A percentile compares a stretch with the other conserved stretches of the same genome.
Evolutionary conservation across 2,113 vertebrate species (phyloP).

Genomic region (Channa maculata): DNA sequence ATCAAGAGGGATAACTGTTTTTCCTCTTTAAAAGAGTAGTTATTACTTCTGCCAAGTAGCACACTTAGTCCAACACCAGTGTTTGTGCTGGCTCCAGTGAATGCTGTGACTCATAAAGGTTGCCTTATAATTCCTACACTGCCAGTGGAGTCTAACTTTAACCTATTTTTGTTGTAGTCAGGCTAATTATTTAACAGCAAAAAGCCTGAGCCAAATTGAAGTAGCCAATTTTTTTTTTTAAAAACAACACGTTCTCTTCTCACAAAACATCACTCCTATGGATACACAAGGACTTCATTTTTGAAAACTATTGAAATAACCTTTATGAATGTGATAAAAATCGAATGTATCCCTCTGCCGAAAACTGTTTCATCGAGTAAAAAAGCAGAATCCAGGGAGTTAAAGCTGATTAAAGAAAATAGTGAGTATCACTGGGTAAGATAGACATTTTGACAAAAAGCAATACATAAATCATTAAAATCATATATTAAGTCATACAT

Average conservation of each 20-base stretch:
- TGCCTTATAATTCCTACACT: constrained; percentile 57
- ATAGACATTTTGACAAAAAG: background rate
- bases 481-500: background rate
- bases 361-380: background rate
- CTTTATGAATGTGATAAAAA: background rate
- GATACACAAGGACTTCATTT: no score
- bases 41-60: constrained; percentile 64
- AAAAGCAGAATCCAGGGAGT: background rate
- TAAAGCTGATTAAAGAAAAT: no score
- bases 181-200: constrained; percentile 59
- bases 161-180: constrained; percentile 54
- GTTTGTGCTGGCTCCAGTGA: constrained; percentile 63
- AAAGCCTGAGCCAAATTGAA: constrained; percentile 30
- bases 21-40: constrained; percentile 54
- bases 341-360: background rate
- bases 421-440: background rate
- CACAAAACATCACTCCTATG: constrained; percentile 1
- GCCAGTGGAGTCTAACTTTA: constrained; percentile 45
- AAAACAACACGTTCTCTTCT: constrained; percentile 19
- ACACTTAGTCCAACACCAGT: constrained; percentile 53
- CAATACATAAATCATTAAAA: no score
- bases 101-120: constrained; percentile 71
- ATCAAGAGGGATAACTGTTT: constrained; percentile 64
- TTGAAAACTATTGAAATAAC: background rate
- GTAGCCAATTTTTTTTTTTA: constrained; percentile 10